phyloP scores from a whole-genome alignment of 2,888 invertebrate genomes.

The Tillus elongatus region DNA sequence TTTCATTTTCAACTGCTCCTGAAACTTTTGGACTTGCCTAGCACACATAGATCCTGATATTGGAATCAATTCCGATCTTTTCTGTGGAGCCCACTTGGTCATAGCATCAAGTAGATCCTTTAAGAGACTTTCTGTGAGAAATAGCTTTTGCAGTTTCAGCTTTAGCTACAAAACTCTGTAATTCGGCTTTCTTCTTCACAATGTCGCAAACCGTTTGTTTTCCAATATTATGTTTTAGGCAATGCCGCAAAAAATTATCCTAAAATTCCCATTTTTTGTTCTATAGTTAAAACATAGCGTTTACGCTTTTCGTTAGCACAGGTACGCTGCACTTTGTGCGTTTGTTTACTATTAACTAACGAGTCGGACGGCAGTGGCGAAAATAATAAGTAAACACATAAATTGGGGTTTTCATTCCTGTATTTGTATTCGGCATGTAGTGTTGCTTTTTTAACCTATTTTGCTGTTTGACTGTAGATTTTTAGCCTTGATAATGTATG shows the following conservation, averaged over 20 bases:
- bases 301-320: too few relatives aligned
- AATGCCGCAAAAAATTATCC: not conserved
- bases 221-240: slow-evolving; percentile 8
- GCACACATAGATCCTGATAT: slow-evolving; percentile 22
- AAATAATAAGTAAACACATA: not conserved
- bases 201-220: slow-evolving; percentile 9
- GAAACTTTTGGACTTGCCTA: slow-evolving; percentile 21
- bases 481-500: too few relatives aligned
- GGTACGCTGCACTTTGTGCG: too few relatives aligned
- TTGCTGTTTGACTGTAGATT: too few relatives aligned
- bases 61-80: slow-evolving; percentile 17
- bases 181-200: slow-evolving; percentile 8
- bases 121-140: slow-evolving; percentile 13
- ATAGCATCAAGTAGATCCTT: slow-evolving; percentile 16
- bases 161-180: slow-evolving; percentile 10
- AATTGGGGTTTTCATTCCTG: slow-evolving; percentile 1
- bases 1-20: too few relatives aligned
- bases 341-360: too few relatives aligned
- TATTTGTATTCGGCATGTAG: too few relatives aligned
- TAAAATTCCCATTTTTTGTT: too few relatives aligned
- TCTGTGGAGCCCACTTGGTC: slow-evolving; percentile 12
- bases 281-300: too few relatives aligned
- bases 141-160: slow-evolving; percentile 11
- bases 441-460: too few relatives aligned
- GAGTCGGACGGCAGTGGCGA: not conserved